Evolutionary conservation across 2,888 invertebrate genomes (phyloP).

Genomic region (Coenonympha glycerion): DNA sequence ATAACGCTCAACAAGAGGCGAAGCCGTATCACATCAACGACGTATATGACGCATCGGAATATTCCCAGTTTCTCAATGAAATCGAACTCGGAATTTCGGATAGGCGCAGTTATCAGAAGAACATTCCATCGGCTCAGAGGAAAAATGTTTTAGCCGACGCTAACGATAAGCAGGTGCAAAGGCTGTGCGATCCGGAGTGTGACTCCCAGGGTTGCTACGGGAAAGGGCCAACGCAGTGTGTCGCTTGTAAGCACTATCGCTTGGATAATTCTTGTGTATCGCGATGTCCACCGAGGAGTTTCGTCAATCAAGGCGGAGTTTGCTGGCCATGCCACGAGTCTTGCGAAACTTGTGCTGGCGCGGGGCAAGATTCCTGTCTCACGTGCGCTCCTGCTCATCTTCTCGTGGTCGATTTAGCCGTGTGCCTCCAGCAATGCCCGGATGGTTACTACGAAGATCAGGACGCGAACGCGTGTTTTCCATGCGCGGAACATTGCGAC

Average conservation of each 20-base stretch:
- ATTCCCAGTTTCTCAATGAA: slow-evolving; percentile 73
- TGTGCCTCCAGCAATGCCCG: slow-evolving; percentile 90
- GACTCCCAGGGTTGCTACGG: slow-evolving; percentile 87
- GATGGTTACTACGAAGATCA: slow-evolving; percentile 90
- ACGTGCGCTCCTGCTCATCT: slow-evolving; percentile 90
- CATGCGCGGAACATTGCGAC: slow-evolving; percentile 91
- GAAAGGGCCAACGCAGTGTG: slow-evolving; percentile 87
- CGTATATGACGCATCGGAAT: slow-evolving; percentile 77
- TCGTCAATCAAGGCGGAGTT: slow-evolving; percentile 85
- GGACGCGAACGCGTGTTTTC: slow-evolving; percentile 86
- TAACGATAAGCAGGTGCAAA: slow-evolving; percentile 77
- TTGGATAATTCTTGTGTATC: slow-evolving; percentile 90
- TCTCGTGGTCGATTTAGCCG: slow-evolving; percentile 87
- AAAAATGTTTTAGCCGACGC: slow-evolving; percentile 78
- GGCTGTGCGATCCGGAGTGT: slow-evolving; percentile 89
- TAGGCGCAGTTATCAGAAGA: slow-evolving; percentile 80
- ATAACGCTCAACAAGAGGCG: slow-evolving; percentile 57
- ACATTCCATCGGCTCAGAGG: slow-evolving; percentile 77
- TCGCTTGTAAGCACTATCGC: slow-evolving; percentile 87
- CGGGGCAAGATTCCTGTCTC: slow-evolving; percentile 89
- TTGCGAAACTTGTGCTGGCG: slow-evolving; percentile 91
- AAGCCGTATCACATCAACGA: slow-evolving; percentile 80
- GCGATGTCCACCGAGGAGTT: slow-evolving; percentile 88
- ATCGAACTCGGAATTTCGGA: slow-evolving; percentile 74
- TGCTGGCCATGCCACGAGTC: slow-evolving; percentile 93